Evolutionary conservation across 2,888 invertebrate species (phyloP), one percentile per base, ranked within the genome.

Genomic region (Scelioninae gen. 1): DNA sequence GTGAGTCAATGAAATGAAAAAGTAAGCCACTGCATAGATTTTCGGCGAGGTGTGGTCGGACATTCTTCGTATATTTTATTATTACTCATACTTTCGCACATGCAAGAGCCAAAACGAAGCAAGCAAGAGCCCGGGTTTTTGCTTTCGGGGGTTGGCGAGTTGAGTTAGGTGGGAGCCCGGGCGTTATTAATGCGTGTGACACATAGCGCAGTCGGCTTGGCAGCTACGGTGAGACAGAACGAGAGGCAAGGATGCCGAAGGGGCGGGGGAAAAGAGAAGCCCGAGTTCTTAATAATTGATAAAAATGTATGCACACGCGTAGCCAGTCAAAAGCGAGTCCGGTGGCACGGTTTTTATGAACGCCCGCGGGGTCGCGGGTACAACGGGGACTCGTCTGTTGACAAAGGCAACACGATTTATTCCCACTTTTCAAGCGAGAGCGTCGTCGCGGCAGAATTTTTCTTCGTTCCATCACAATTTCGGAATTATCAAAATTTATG

Each of bases 261-360:
- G 60, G 51, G 75, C 56, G 65, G 53, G 58, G 58, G 74, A 77
- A 83, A 83, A 85, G 83, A 86, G 85, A 81, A 80, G 77, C 75
- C 88, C 82, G 88, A 89, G 89, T 91, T 92, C 91, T 92, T 92
- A 92, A 92, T 92, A 92, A 92, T 92, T 92, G 91, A 92, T 91
- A 92, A 92, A 92, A 92, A 92, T 92, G 92, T 91, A 92, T 90
- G 90, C 88, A 89, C 87, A 86, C 87, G 89, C 86, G 86, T 85
- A 86, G 82, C 84, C 85, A 84, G 86, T 85, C 86, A 84, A 86
- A 86, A 85, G 85, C 79, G 81, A 66, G 77, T 78, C 79, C 82
- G 63, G 69, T 65, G 74, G 32, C 63, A 76, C 71, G 84, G 75
- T 84, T 84, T 84, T 84, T 80, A 82, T 69, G 81, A 79, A 79